Conservation (phyloP, 2,113 vertebrate genomes). For the Solenodon paradoxus region DNA sequence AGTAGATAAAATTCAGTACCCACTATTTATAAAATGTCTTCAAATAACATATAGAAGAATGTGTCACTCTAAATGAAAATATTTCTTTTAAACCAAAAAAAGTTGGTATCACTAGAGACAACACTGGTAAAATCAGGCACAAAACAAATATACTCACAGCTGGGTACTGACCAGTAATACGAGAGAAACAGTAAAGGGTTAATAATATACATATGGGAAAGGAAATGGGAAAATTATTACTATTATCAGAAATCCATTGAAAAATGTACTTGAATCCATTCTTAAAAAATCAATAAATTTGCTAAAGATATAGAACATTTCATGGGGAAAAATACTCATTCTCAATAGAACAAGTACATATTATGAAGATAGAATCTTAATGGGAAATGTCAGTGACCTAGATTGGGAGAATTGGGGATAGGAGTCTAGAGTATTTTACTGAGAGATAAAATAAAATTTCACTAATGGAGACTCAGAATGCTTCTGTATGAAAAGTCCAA, state of each 20-base stretch:
- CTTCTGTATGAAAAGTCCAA: conserved; percentile 49
- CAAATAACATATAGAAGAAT: background rate
- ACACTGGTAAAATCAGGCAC: background rate
- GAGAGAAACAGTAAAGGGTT: background rate
- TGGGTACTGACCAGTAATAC: background rate
- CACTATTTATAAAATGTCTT: background rate
- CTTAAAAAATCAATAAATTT: conserved; percentile 54
- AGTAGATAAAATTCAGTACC: background rate
- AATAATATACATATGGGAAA: background rate
- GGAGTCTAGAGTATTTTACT: conserved; percentile 49
- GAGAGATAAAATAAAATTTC: conserved; percentile 32
- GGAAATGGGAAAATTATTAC: conserved; percentile 5
- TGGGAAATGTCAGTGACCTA: conserved; percentile 63
- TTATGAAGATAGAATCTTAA: conserved; percentile 58
- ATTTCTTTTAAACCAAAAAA: conserved; percentile 36
- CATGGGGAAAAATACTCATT: background rate
- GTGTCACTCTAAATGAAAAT: background rate
- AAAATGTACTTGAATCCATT: conserved; percentile 40
- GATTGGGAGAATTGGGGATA: conserved; percentile 28
- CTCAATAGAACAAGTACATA: conserved; percentile 49
- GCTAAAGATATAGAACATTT: conserved; percentile 56
- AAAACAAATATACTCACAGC: background rate
- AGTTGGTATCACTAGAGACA: background rate
- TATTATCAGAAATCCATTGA: conserved; percentile 56
- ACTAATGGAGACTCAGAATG: conserved; percentile 36